Evolutionary conservation across 2,113 vertebrate species (phyloP), one percentile per base, ranked within the genome.

Genomic region (Elephantulus edwardii): DNA sequence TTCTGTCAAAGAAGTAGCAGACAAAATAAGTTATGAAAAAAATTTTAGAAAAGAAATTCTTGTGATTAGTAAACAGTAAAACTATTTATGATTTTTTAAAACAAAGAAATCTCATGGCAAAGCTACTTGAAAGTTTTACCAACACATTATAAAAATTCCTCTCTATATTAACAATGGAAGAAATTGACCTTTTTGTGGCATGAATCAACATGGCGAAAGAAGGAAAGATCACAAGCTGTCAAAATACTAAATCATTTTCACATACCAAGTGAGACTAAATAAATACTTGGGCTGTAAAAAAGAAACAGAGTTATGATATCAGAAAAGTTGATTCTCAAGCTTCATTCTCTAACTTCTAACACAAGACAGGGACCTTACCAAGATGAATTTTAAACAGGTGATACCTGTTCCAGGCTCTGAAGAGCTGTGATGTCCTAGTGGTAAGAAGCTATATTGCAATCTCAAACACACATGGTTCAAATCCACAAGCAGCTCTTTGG

Each of bases 241-340:
- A 75, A 92, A 88, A 64, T 54, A 87, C 62, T 87, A 93, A 91
- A 87, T 89, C 88, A 30, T 88, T 94, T 76, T 79, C 78, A 74
- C 46, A 52, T 35, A 42, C 24, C 5, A 7, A 85, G 35, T 83
- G 33, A 12, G 22, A 79, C 71, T 80, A 86, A 72, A 85, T 75
- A 94, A 93, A 66, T 78, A 58, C 33, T n/a, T 38, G 28, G 50
- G 30, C 24, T 88, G 44, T 88, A 77, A 30, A 89, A 75, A 79
- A 86, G 50, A 76, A 74, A 68, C 48, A 8, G 3, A 60, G 10
- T 83, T 86, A 52, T 83, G 20, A 48, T 17, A 33, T 64, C 74
- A 58, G 17, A 66, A 68, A 81, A 79, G 72, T 26, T 22, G 44
- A 75, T 75, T 52, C 42, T 35, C 50, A 42, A 60, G 24, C 9